Evolutionary conservation across 2,888 invertebrate genomes (phyloP).

Genomic region (Gordius sp.): DNA sequence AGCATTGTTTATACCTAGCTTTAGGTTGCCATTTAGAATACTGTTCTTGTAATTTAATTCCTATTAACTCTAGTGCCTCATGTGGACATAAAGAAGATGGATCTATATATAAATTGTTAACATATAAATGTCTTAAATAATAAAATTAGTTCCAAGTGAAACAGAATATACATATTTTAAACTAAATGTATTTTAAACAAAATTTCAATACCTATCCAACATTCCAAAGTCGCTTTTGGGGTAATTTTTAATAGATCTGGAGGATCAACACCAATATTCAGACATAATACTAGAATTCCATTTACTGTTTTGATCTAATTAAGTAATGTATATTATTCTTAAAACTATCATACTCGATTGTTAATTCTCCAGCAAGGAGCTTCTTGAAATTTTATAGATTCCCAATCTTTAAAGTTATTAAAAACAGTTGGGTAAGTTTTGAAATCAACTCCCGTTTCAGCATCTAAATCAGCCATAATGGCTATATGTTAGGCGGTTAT

Average conservation of each 20-base stretch:
- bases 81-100: slow-evolving; percentile 59
- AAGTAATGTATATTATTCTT: background rate
- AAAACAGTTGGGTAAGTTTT: background rate
- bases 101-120: slow-evolving; percentile 25
- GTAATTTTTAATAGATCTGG: slow-evolving; percentile 81
- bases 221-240: slow-evolving; percentile 56
- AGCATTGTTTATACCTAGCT: slow-evolving; percentile 68
- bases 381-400: background rate
- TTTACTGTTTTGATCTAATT: slow-evolving; percentile 74
- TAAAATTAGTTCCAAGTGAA: background rate
- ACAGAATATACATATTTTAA: background rate
- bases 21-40: slow-evolving; percentile 96
- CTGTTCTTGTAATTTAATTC: slow-evolving; percentile 63
- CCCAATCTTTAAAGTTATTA: background rate
- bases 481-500: no score
- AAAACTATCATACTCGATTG: background rate
- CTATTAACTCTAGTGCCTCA: slow-evolving; percentile 73
- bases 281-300: slow-evolving; percentile 77
- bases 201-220: slow-evolving; percentile 35
- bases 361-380: background rate
- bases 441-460: no score
- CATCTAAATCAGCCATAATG: no score
- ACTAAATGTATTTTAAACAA: background rate
- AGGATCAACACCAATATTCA: slow-evolving; percentile 97
- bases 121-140: slow-evolving; percentile 10